Base-by-base conservation (phyloP, 2,888 invertebrate genomes). In the Cremastobaeus sp. region DNA sequence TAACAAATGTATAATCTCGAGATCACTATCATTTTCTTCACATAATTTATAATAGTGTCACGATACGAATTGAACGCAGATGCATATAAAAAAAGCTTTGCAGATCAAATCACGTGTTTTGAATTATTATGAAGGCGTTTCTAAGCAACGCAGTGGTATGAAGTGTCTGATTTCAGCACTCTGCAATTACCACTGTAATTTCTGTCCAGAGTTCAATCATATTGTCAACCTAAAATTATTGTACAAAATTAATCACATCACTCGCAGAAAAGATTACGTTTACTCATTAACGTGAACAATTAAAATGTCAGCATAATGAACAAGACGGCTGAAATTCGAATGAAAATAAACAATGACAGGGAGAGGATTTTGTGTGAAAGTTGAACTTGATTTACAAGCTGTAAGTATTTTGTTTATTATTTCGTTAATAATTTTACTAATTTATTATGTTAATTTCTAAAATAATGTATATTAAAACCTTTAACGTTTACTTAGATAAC, bases 401-500 rank as follows among this genome's bases (percentile, higher is more conserved):
- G 87, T 88, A 79, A 77, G 84, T 83, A n/a, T 30, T 21, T 25
- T n/a, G n/a, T n/a, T n/a, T n/a, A n/a, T n/a, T n/a, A n/a, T n/a
- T n/a, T n/a, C n/a, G n/a, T n/a, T n/a, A n/a, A n/a, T n/a, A n/a
- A n/a, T n/a, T n/a, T n/a, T n/a, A n/a, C n/a, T n/a, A n/a, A n/a
- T n/a, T n/a, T n/a, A n/a, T n/a, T n/a, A 25, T 21, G 15, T 2
- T 25, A 21, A 18, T 1, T 18, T 25, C 8, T 12, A 14, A 12
- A 21, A 11, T 18, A 39, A 15, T 17, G 1, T n/a, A 18, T 39
- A 39, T 20, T 20, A 18, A 41, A 41, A 30, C 25, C 14, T 17
- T 30, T 25, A 57, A 52, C 66, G 55, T 70, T 78, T 57, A n/a
- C 32, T 21, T 15, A 93, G 93, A 91, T 95, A 20, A 92, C 93